phyloP scores from a whole-genome alignment of 2,888 invertebrate species.

The Elegia similella region DNA sequence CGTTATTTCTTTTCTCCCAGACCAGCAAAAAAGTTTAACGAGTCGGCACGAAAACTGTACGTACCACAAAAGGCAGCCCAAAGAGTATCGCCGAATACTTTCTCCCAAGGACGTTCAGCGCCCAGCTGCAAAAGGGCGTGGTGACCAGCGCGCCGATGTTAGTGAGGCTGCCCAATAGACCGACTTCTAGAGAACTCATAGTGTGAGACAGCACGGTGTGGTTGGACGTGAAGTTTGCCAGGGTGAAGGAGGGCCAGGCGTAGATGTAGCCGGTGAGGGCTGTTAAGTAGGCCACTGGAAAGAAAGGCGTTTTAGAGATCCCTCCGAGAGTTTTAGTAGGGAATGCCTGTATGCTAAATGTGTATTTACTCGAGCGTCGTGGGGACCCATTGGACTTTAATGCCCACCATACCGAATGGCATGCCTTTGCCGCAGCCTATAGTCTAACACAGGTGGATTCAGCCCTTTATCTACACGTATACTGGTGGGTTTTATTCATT shows the following conservation, averaged over 20 bases:
- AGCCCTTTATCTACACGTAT: too few species aligned
- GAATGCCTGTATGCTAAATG: too few species aligned
- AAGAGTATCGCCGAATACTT: conserved; percentile 57
- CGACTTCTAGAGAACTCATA: conserved; percentile 48
- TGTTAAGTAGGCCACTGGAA: conserved; percentile 52
- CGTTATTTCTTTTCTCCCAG: too few species aligned
- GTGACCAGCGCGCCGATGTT: conserved; percentile 52
- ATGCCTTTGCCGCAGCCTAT: too few species aligned
- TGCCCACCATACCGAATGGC: too few species aligned
- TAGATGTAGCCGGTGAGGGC: conserved; percentile 51
- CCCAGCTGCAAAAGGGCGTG: conserved; percentile 52
- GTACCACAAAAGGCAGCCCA: conserved; percentile 53
- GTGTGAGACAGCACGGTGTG: conserved; percentile 47
- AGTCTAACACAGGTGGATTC: too few species aligned
- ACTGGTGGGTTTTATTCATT: too few species aligned
- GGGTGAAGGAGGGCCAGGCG: conserved; percentile 64
- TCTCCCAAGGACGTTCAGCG: conserved; percentile 52
- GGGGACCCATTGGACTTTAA: too few species aligned
- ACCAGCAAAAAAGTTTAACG: too few species aligned
- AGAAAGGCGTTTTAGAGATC: not conserved
- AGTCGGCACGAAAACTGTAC: too few species aligned
- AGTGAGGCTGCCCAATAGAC: conserved; percentile 53
- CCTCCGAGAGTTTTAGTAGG: too few species aligned
- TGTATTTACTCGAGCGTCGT: too few species aligned
- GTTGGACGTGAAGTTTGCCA: conserved; percentile 53